Percentiles rank a stretch among this genome's conserved stretches.
Evolutionary conservation across 2,113 vertebrate species (phyloP).

Genomic region (Colinus virginianus): DNA sequence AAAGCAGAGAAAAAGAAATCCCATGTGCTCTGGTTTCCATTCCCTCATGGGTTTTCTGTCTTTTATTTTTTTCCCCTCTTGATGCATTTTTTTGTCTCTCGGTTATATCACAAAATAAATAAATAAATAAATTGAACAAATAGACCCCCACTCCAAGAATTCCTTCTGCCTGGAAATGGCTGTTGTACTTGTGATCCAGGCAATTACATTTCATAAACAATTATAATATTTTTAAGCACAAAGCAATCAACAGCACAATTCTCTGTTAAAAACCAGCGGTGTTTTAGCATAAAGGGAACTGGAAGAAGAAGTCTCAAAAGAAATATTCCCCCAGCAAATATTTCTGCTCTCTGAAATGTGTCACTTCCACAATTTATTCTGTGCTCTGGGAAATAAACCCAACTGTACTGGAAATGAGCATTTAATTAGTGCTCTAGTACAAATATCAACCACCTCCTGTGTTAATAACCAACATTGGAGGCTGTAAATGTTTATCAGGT

Average conservation of each 20-base stretch:
- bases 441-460: not conserved
- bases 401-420: conserved; percentile 20
- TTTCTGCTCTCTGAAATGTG: not conserved
- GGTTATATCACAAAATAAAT: not conserved
- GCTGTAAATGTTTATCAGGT: conserved; percentile 27
- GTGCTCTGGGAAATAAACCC: not conserved
- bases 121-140: not conserved
- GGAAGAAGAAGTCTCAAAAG: not conserved
- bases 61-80: not conserved
- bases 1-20: not conserved
- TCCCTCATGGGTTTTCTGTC: not conserved
- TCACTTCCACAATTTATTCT: conserved; percentile 3
- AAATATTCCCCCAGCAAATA: conserved; percentile 11
- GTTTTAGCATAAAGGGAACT: not conserved
- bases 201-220: not conserved
- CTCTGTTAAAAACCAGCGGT: not conserved
- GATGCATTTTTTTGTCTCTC: not conserved
- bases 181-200: not conserved
- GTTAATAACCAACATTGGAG: not conserved
- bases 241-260: not conserved
- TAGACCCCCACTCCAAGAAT: not conserved
- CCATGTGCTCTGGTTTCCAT: accelerated
- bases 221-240: not conserved
- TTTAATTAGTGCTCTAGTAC: conserved; percentile 43
- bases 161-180: not conserved